Conservation (phyloP, 2,888 invertebrate genomes). For the Gymnocheta viridis region DNA sequence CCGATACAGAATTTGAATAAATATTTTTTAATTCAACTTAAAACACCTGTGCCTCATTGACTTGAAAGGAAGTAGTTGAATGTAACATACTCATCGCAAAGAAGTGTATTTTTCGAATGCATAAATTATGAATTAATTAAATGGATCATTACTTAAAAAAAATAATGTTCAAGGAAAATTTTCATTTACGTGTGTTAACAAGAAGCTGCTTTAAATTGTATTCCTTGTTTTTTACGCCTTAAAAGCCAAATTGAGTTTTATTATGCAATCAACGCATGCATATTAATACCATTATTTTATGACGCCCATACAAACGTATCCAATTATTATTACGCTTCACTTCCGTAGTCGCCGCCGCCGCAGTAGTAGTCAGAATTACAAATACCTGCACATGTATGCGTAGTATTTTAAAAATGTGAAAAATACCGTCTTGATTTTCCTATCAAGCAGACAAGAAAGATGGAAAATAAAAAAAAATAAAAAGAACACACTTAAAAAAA, state of each 20-base stretch:
- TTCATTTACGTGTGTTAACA: neutral
- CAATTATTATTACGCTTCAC: slow-evolving; percentile 63
- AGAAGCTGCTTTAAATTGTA: slow-evolving; percentile 2
- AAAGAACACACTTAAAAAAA: neutral
- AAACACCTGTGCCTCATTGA: no score
- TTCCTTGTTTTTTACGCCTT: slow-evolving; percentile 1
- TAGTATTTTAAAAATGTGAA: neutral
- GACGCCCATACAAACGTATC: no score
- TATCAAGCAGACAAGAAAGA: neutral
- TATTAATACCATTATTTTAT: slow-evolving; percentile 60
- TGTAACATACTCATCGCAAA: slow-evolving; percentile 21
- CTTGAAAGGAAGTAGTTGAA: slow-evolving; percentile 23
- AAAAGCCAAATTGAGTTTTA: slow-evolving; percentile 54
- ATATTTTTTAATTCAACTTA: no score
- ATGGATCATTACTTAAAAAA: slow-evolving; percentile 31
- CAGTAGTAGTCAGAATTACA: neutral
- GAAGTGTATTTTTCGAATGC: slow-evolving; percentile 19
- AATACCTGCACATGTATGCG: neutral
- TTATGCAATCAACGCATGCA: slow-evolving; percentile 57
- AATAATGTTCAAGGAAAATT: neutral
- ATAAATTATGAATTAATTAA: slow-evolving; percentile 57
- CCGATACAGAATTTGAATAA: no score
- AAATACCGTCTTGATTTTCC: slow-evolving; percentile 12
- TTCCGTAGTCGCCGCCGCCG: slow-evolving; percentile 39
- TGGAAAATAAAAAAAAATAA: neutral